Percentiles rank a stretch among this genome's conserved stretches.
These are phyloP conservation scores for Ochropleura leucogaster DNA, from an alignment of 2,888 invertebrate genomes.

Conservation along the genomic window DNA sequence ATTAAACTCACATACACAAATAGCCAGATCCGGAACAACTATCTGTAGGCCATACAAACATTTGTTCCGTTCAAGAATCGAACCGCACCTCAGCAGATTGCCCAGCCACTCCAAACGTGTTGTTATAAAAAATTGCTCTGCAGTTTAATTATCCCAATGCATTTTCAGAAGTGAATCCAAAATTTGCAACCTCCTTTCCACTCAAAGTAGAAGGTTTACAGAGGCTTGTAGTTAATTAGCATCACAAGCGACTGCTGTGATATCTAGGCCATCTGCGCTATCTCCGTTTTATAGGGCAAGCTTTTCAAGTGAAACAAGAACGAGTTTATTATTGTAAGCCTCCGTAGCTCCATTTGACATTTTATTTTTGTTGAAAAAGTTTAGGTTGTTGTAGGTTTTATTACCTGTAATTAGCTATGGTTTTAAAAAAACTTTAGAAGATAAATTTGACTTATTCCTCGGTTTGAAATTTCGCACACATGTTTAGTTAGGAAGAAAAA, in stretches of 20 bases:
- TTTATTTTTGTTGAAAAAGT: constrained; percentile 20
- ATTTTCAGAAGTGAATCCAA: constrained; percentile 8
- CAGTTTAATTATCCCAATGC: fast-evolving
- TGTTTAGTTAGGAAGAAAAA: too few species aligned
- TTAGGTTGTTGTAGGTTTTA: not conserved
- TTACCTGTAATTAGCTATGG: not conserved
- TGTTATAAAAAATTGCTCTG: too few species aligned
- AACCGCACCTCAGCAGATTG: too few species aligned
- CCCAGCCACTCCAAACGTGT: too few species aligned
- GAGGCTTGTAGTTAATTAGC: constrained; percentile 45
- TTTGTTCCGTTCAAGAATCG: too few species aligned
- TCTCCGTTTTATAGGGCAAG: constrained; percentile 31
- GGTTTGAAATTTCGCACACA: too few species aligned
- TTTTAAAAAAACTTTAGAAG: too few species aligned
- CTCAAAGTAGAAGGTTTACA: constrained; percentile 29
- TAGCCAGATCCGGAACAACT: too few species aligned
- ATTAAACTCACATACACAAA: too few species aligned
- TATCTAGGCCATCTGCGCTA: constrained; percentile 44
- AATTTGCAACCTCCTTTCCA: constrained; percentile 8
- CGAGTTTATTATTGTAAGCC: constrained; percentile 9
- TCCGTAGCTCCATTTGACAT: constrained; percentile 1
- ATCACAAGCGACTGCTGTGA: constrained; percentile 27
- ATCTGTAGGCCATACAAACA: too few species aligned
- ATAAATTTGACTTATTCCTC: too few species aligned
- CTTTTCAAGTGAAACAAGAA: constrained; percentile 34